Evolutionary conservation across 2,797 vertebrate genomes (phyloP).

Genomic region (Scolopax bukidnonensis): DNA sequence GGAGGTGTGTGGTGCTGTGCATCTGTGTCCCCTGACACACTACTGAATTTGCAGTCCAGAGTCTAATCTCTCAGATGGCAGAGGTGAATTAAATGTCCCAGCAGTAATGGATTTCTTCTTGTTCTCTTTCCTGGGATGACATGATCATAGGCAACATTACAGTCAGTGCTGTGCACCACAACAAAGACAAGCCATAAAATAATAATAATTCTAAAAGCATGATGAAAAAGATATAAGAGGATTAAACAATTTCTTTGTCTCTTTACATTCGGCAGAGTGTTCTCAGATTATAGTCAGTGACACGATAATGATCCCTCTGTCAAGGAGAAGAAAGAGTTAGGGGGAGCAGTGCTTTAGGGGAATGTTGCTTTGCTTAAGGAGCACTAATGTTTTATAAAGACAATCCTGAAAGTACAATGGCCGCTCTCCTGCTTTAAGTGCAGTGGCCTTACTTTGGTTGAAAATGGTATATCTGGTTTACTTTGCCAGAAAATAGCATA

Average conservation of each 20-base stretch:
- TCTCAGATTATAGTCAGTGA: not conserved
- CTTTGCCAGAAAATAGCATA: not conserved
- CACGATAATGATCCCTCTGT: not conserved
- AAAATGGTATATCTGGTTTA: not conserved
- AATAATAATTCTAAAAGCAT: not conserved
- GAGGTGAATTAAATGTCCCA: not conserved
- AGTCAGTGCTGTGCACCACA: rapidly evolving
- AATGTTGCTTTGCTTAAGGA: not conserved
- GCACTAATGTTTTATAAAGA: not conserved
- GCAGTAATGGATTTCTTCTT: not conserved
- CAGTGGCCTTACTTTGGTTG: not conserved
- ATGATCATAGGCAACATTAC: rapidly evolving
- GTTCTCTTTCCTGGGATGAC: not conserved
- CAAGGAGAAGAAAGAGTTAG: not conserved
- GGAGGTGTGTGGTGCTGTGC: not conserved
- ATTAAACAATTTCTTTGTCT: not conserved
- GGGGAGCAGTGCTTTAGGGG: not conserved
- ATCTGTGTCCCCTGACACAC: not conserved
- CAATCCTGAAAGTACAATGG: not conserved
- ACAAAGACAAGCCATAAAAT: not conserved
- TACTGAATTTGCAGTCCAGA: not conserved
- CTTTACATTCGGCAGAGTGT: not conserved
- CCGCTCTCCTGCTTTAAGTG: not conserved
- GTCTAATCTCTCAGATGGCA: not conserved
- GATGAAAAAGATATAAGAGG: not conserved